Evolutionary conservation across 2,888 invertebrate genomes (phyloP).

Genomic region (Hypena proboscidalis): DNA sequence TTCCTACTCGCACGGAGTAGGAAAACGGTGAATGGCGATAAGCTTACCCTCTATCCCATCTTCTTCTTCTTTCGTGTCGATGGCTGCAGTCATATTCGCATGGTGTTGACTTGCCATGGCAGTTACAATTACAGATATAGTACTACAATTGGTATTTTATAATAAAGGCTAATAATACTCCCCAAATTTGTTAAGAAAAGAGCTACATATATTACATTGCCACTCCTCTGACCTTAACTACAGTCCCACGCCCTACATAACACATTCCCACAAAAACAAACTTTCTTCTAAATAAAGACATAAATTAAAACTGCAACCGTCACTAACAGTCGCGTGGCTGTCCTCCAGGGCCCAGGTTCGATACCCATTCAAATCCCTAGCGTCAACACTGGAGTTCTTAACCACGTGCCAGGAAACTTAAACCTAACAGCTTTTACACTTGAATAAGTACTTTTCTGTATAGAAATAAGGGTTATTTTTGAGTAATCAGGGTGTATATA

Average conservation of each 20-base stretch:
- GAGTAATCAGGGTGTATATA: background rate
- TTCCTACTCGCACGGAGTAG: too few species aligned
- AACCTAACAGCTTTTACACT: slow-evolving; percentile 1
- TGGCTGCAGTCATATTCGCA: too few species aligned
- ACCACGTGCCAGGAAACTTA: slow-evolving; percentile 31
- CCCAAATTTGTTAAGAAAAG: too few species aligned
- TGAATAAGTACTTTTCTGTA: background rate
- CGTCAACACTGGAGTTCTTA: slow-evolving; percentile 36
- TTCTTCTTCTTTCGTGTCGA: too few species aligned
- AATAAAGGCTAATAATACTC: too few species aligned
- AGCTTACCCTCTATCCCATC: too few species aligned
- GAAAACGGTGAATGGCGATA: too few species aligned
- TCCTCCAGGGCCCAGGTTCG: slow-evolving; percentile 43
- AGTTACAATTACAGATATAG: too few species aligned
- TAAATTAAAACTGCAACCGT: slow-evolving; percentile 22
- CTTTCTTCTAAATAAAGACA: slow-evolving; percentile 28
- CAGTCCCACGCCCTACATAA: background rate
- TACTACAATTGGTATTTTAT: too few species aligned
- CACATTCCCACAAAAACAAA: slow-evolving; percentile 8
- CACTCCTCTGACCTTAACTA: background rate
- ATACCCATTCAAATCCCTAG: slow-evolving; percentile 39
- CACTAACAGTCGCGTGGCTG: slow-evolving; percentile 39
- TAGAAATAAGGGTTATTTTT: slow-evolving; percentile 5
- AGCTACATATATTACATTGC: too few species aligned
- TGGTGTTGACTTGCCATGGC: too few species aligned